Conservation (phyloP, 2,797 vertebrate genomes). For the Bufotes viridis region DNA sequence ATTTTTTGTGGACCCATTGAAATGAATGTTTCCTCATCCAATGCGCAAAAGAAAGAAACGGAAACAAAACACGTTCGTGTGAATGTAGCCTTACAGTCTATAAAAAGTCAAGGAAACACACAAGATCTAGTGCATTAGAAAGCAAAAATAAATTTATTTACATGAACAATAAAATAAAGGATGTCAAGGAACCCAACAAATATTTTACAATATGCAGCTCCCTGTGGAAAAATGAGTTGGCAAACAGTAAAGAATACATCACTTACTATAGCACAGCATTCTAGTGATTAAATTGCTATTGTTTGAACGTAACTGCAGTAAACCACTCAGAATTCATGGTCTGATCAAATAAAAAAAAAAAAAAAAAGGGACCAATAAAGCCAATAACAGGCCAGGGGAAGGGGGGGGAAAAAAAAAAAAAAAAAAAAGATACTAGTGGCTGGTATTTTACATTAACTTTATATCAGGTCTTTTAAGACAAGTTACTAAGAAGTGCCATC, state of each 20-base stretch:
- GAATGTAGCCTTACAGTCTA: too few species aligned
- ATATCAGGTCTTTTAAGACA: background rate
- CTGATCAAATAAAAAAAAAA: too few species aligned
- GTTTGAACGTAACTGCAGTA: background rate
- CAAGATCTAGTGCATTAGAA: background rate
- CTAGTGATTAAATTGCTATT: too few species aligned
- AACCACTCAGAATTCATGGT: background rate
- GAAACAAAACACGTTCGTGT: too few species aligned
- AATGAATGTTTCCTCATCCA: too few species aligned
- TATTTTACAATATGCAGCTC: conserved; percentile 31
- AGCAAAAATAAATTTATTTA: conserved; percentile 57
- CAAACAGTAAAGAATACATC: background rate
- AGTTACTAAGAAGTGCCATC: background rate
- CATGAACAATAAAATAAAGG: conserved; percentile 24
- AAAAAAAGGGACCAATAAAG: background rate
- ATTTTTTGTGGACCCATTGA: too few species aligned
- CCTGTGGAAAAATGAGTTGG: background rate
- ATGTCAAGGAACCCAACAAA: background rate
- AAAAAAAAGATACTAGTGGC: background rate
- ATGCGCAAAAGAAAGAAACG: too few species aligned
- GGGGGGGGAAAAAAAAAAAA: background rate
- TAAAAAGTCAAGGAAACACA: background rate
- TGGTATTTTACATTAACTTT: background rate
- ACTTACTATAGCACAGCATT: background rate
- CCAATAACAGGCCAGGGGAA: background rate